Evolutionary conservation across 2,888 invertebrate genomes (phyloP).

Genomic region (Orgyia antiqua): DNA sequence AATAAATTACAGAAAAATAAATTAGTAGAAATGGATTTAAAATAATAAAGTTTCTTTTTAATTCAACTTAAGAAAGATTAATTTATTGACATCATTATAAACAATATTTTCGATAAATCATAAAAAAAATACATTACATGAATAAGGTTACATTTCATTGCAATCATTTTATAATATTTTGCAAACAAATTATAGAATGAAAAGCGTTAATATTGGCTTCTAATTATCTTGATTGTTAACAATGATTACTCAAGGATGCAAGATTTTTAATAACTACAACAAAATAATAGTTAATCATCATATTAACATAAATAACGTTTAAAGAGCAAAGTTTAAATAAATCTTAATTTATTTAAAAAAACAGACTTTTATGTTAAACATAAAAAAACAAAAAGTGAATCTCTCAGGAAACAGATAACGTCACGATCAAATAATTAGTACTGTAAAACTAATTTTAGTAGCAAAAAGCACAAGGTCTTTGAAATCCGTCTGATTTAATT

Average conservation of each 20-base stretch:
- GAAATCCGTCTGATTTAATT: conserved; percentile 14
- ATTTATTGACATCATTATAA: no score
- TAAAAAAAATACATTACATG: no score
- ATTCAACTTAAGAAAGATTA: no score
- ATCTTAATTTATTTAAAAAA: background rate
- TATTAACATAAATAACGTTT: background rate
- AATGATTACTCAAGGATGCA: no score
- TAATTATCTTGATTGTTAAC: no score
- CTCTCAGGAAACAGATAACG: conserved; percentile 18
- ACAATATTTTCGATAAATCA: no score
- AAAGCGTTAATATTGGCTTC: no score
- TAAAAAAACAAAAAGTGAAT: conserved; percentile 16
- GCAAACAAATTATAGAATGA: background rate
- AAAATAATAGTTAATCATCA: background rate
- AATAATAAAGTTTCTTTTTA: no score
- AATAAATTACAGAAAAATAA: no score
- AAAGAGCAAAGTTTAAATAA: background rate
- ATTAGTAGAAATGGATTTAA: no score
- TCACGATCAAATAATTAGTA: conserved; percentile 29
- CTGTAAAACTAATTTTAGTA: conserved; percentile 29
- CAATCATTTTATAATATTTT: conserved; percentile 4
- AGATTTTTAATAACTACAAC: no score
- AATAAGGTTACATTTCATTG: no score
- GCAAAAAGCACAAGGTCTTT: conserved; percentile 32
- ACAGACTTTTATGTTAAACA: conserved; percentile 2